These are phyloP conservation scores for Chlorodrepanis virens DNA, from an alignment of 2,113 vertebrate species.

Conservation along the genomic window DNA sequence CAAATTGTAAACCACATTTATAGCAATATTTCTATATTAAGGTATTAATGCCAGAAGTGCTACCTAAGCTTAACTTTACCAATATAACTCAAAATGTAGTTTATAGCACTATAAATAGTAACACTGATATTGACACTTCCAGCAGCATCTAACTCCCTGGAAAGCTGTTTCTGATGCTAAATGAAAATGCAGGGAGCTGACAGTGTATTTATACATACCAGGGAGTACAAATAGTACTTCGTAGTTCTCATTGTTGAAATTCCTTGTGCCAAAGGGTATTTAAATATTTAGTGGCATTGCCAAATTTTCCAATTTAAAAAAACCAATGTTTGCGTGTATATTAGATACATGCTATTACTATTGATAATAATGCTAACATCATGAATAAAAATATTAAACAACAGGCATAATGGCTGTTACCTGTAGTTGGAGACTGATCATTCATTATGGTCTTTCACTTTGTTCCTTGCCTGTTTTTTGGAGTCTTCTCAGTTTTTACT, in stretches of 20 bases:
- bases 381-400: not conserved
- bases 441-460: not conserved
- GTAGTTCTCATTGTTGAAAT: not conserved
- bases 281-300: not conserved
- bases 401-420: not conserved
- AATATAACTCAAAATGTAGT: conserved; percentile 61
- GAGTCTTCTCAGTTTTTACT: not conserved
- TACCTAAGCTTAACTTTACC: conserved; percentile 62
- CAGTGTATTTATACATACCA: conserved; percentile 30
- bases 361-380: not conserved
- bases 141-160: conserved; percentile 48
- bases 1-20: conserved; percentile 61
- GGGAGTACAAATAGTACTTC: conserved; percentile 20
- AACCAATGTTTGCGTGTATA: not conserved
- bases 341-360: not conserved
- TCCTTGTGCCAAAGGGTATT: not conserved
- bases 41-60: conserved; percentile 55
- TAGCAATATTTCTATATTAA: conserved; percentile 66
- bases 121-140: conserved; percentile 63
- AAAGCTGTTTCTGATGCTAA: conserved; percentile 49
- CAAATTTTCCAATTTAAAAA: not conserved
- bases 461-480: not conserved
- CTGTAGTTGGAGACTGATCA: not conserved
- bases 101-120: conserved; percentile 73
- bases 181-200: conserved; percentile 32